Base-by-base conservation (phyloP, 2,888 invertebrate genomes). In the Bedellia somnulentella region DNA sequence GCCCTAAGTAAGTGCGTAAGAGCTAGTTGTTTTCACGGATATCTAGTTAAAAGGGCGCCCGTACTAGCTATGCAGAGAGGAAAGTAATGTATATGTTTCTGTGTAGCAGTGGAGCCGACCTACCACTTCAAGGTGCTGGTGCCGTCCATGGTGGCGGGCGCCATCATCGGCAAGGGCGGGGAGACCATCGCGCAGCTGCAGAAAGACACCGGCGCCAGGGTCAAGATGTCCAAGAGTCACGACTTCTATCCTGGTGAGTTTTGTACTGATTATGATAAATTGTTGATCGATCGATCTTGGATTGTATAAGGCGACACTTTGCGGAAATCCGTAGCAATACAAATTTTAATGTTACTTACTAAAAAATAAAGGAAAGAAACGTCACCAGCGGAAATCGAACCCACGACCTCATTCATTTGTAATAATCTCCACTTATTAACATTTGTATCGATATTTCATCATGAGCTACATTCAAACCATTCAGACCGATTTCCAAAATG, bases 181-280 rank as follows among this genome's bases (percentile, higher is more conserved):
- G 98, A 99, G 73, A 95, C 97, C 35, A 98, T 98, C 71, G 95
- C 96, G 49, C 93, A 95, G 60, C 80, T 99, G 53, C 97, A 99
- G 75, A 95, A 94, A 75, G 97, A 98, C 66, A 91, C 95, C 31
- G 94, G 94, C 47, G 96, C 97, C 47, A 84, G 94, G 51, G 93
- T 99, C 47, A 98, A 98, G 81, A 98, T 98, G 97, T 98, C 97
- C 52, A 98, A 97, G 78, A 93, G 95, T 31, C 95, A 95, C 57
- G 98, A 98, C 64, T 96, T 93, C 67, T 98, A 97, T 80, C 98
- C 97, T 76, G 97, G 97, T 97, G 68, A 78, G 78, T 70, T 18
- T 11, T 15, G 11, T 27, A 9, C 24, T 14, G 10, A 2, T 24
- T 8, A 24, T 17, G 27, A 5, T n/a, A n/a, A n/a, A n/a, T n/a